Percentiles rank a stretch among this genome's conserved stretches.
phyloP scores from a whole-genome alignment of 1,140 invertebrate species.

The Venustaconcha ellipsiformis region DNA sequence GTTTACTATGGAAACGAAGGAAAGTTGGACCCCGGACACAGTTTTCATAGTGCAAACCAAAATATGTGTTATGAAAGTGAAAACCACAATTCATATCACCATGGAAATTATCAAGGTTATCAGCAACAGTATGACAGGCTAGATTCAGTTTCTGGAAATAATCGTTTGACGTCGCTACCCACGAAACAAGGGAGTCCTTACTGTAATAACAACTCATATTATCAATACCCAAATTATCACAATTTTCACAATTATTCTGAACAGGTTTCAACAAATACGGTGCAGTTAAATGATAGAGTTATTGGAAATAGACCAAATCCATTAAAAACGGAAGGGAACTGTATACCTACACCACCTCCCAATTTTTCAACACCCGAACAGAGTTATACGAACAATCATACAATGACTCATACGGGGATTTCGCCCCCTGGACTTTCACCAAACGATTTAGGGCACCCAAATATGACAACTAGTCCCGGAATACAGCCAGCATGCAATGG shows the following conservation, averaged over 20 bases:
- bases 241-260: constrained; percentile 24
- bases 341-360: constrained; percentile 31
- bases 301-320: constrained; percentile 1
- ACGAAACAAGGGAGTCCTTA: constrained; percentile 10
- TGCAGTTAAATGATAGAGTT: constrained; percentile 6
- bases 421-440: constrained; percentile 30
- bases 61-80: constrained; percentile 30
- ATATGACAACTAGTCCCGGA: constrained; percentile 19
- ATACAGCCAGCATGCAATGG: constrained; percentile 21
- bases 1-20: constrained; percentile 21
- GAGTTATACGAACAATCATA: constrained; percentile 30
- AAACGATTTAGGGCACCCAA: constrained; percentile 24
- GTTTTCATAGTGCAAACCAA: constrained; percentile 16
- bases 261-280: constrained; percentile 17
- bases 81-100: constrained; percentile 14
- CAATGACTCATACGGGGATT: constrained; percentile 14
- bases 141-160: constrained; percentile 8
- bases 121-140: constrained; percentile 30
- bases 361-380: constrained; percentile 34
- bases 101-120: constrained; percentile 19
- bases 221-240: constrained; percentile 22
- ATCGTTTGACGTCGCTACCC: constrained; percentile 19
- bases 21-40: constrained; percentile 17
- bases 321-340: constrained; percentile 28
- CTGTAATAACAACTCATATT: constrained; percentile 16